These are phyloP conservation scores for Tragelaphus strepsiceros DNA, from an alignment of 2,113 vertebrate species.

Conservation along the genomic window DNA sequence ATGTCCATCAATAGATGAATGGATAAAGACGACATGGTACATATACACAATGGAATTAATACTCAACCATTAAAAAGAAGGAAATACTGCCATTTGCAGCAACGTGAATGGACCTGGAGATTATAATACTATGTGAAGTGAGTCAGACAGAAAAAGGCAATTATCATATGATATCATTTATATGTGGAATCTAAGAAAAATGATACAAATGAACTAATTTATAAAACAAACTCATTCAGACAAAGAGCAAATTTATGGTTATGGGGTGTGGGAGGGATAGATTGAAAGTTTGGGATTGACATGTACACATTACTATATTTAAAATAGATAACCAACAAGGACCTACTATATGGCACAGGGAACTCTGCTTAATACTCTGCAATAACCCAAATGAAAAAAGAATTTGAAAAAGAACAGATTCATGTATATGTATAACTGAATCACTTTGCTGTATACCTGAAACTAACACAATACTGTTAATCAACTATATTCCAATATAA, in stretches of 20 bases:
- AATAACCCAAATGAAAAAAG: background rate
- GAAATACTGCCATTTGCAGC: background rate
- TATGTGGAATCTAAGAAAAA: background rate
- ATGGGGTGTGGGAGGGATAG: background rate
- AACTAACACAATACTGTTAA: background rate
- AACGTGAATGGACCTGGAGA: background rate
- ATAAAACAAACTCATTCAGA: background rate
- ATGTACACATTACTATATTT: background rate
- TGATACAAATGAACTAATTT: background rate
- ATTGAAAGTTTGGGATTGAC: background rate
- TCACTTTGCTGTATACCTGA: background rate
- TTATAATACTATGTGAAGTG: background rate
- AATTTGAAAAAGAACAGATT: background rate
- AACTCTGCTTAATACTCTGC: background rate
- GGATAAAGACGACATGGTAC: background rate
- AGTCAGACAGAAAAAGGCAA: background rate
- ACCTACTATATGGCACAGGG: background rate
- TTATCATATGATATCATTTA: background rate
- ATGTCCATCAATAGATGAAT: background rate
- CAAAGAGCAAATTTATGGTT: background rate
- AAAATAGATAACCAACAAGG: background rate
- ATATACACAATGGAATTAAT: background rate
- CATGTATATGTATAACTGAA: background rate
- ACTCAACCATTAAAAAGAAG: background rate
- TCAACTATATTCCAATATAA: background rate